A percentile compares a stretch with the other conserved stretches of the same genome.
phyloP scores from a whole-genome alignment of 2,797 vertebrate genomes.

The Chelon labrosus region DNA sequence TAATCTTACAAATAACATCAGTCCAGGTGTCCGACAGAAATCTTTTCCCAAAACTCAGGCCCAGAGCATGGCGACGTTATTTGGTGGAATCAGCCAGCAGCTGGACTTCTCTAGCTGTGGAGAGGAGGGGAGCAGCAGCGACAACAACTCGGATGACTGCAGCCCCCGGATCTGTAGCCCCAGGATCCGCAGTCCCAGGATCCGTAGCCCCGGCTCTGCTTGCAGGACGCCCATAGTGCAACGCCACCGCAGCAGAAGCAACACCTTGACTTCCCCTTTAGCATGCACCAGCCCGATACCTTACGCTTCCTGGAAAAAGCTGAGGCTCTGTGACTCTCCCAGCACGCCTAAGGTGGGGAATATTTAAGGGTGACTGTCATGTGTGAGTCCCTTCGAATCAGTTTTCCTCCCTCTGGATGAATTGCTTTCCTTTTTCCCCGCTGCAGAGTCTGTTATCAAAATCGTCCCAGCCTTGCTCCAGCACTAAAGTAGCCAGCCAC shows the following conservation, averaged over 20 bases:
- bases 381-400: background rate
- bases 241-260: constrained; percentile 66
- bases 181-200: constrained; percentile 31
- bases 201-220: constrained; percentile 27
- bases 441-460: constrained; percentile 89
- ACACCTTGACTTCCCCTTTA: constrained; percentile 55
- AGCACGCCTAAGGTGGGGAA: constrained; percentile 91
- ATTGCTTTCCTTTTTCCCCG: accelerated
- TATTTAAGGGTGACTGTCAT: background rate
- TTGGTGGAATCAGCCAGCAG: constrained; percentile 80
- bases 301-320: constrained; percentile 85
- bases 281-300: constrained; percentile 84
- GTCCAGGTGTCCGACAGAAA: constrained; percentile 1
- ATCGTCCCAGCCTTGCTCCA: constrained; percentile 80
- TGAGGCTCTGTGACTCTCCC: constrained; percentile 87
- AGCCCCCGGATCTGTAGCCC: constrained; percentile 29
- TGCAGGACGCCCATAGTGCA: constrained; percentile 69
- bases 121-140: constrained; percentile 78
- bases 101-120: constrained; percentile 88
- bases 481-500: constrained; percentile 73
- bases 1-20: background rate
- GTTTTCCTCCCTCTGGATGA: background rate
- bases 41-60: constrained; percentile 14
- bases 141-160: constrained; percentile 80
- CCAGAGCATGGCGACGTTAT: constrained; percentile 69